A percentile compares a stretch with the other conserved stretches of the same genome.
Evolutionary conservation across 2,113 vertebrate species (phyloP).

Genomic region (Pelodiscus sinensis): DNA sequence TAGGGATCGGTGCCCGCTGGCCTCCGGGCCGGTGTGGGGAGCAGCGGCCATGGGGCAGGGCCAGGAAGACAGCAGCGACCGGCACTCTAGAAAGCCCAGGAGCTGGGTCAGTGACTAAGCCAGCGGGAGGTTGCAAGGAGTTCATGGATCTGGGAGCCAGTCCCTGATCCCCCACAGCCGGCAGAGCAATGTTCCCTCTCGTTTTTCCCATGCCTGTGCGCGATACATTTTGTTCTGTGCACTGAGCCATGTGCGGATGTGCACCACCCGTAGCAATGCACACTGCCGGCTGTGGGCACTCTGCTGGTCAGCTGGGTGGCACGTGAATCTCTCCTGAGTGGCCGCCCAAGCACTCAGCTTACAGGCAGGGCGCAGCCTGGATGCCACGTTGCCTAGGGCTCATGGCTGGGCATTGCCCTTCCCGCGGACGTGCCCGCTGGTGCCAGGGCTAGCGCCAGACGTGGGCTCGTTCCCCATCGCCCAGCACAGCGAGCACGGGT

Average conservation of each 20-base stretch:
- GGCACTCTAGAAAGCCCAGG: background rate
- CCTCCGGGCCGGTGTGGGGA: background rate
- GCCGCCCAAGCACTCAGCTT: too few species aligned
- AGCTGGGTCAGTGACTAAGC: background rate
- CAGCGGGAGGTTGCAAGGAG: background rate
- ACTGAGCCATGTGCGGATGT: too few species aligned
- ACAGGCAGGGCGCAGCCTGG: background rate
- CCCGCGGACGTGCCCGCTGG: background rate
- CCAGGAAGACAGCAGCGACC: background rate
- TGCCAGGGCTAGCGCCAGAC: background rate
- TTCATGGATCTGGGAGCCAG: background rate
- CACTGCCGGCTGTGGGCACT: too few species aligned
- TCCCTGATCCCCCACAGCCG: conserved; percentile 41
- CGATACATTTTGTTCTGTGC: too few species aligned
- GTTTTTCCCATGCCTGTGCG: too few species aligned
- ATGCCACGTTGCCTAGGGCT: background rate
- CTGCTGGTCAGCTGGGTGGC: too few species aligned
- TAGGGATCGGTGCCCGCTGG: background rate
- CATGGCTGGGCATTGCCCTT: background rate
- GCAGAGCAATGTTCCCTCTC: too few species aligned
- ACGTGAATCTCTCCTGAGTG: too few species aligned
- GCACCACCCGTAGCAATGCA: too few species aligned
- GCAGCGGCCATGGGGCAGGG: background rate
- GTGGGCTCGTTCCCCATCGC: background rate
- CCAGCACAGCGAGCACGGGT: background rate